Base-by-base conservation (phyloP, 1,140 invertebrate species). In the Cotesia chilonis region DNA sequence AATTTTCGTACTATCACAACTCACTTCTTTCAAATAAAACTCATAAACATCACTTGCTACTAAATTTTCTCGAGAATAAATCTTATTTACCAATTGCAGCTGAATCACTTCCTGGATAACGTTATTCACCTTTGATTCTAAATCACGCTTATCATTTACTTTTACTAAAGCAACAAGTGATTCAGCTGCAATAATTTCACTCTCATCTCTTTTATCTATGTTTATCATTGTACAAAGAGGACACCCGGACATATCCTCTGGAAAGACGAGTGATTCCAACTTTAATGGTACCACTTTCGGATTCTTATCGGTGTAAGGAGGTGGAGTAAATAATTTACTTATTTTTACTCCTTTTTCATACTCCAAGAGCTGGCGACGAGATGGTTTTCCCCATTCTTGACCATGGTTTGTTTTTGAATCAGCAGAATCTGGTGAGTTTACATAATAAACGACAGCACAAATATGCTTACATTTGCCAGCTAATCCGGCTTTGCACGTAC, bases 371-470 rank as follows among this genome's bases (percentile, higher is more conserved):
- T 74, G 73, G 1, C 55, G 28, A 60, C 17, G 52, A n/a, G 73
- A 60, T 12, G 73, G 73, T 52, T 71, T 74, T 35, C 69, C 73
- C 73, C 73, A 74, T 74, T 65, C 47, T 66, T 74, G 73, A 47
- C 4, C 17, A 14, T 74, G 47, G 36, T 28, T 70, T n/a, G 68
- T 74, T 71, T 74, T 74, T 4, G 68, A 71, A 55, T 10, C 10
- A 12, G 68, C 9, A 20, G 14, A 37, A 6, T 71, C 68, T 1
- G 73, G 54, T 9, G 73, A 74, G 47, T 74, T 74, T 4, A 70
- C 60, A 41, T 67, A 74, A 51, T 66, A 57, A 28, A 70, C 37
- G 4, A 71, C 52, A 41, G 72, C 72, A 73, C 65, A 47, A 20
- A 73, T 63, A 52, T 73, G 72, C 59, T 73, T 70, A 37, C 72